phyloP scores from a whole-genome alignment of 2,797 vertebrate species.

The Anas bahamensis region DNA sequence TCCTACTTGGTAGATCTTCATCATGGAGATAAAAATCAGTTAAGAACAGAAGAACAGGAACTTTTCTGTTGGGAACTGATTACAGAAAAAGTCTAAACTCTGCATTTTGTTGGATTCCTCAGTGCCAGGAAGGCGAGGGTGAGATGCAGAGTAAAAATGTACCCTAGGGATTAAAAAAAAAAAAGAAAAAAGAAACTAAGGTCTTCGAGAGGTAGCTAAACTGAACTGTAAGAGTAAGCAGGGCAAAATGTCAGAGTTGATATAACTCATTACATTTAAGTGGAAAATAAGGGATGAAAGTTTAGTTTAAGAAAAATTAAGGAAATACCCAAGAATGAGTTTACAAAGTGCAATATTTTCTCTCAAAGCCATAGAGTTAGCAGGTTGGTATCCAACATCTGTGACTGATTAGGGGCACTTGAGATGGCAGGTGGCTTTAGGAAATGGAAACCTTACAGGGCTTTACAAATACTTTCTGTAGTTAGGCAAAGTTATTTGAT shows the following conservation, averaged over 20 bases:
- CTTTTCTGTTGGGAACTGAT: neutral
- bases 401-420: slow-evolving; percentile 87
- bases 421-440: slow-evolving; percentile 82
- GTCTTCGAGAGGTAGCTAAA: slow-evolving; percentile 79
- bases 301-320: slow-evolving; percentile 88
- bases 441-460: slow-evolving; percentile 75
- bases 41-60: neutral
- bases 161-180: slow-evolving; percentile 71
- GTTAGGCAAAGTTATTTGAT: slow-evolving; percentile 72
- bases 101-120: neutral
- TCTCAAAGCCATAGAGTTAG: slow-evolving; percentile 83
- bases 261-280: slow-evolving; percentile 80
- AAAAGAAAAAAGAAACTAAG: slow-evolving; percentile 63
- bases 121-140: neutral
- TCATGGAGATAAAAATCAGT: neutral
- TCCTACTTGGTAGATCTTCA: neutral
- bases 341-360: slow-evolving; percentile 83
- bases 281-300: slow-evolving; percentile 79
- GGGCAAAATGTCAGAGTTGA: slow-evolving; percentile 75
- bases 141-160: neutral
- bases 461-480: slow-evolving; percentile 79
- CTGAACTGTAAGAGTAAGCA: slow-evolving; percentile 70
- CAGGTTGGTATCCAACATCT: slow-evolving; percentile 90
- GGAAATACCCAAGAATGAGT: slow-evolving; percentile 86
- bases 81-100: neutral